Evolutionary conservation across 2,888 invertebrate genomes (phyloP).

Genomic region (Dinocampus coccinellae): DNA sequence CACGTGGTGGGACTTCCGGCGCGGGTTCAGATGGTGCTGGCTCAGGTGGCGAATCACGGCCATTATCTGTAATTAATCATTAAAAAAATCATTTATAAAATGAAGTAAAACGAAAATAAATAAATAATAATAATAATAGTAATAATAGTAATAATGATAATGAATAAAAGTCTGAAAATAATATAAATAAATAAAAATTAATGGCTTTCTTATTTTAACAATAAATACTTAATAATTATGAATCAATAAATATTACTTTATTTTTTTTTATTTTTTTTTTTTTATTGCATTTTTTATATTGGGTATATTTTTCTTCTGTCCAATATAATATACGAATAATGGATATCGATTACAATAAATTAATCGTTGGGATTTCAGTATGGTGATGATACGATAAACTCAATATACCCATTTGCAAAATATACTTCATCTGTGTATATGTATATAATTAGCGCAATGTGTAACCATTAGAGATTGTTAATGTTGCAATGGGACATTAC

Average conservation of each 20-base stretch:
- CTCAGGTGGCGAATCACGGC: constrained; percentile 84
- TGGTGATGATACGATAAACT: constrained; percentile 50
- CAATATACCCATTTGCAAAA: constrained; percentile 36
- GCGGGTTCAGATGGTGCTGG: constrained; percentile 75
- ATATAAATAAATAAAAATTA: too few species aligned
- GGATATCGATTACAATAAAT: constrained; percentile 9
- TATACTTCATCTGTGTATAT: constrained; percentile 26
- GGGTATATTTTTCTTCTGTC: background rate
- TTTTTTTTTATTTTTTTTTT: too few species aligned
- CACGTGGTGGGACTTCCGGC: constrained; percentile 88
- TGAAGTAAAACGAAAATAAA: background rate
- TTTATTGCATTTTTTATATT: too few species aligned
- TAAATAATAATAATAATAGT: too few species aligned
- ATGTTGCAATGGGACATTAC: constrained; percentile 59
- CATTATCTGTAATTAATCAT: constrained; percentile 69
- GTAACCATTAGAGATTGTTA: constrained; percentile 63
- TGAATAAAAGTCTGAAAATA: too few species aligned
- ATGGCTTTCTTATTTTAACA: too few species aligned
- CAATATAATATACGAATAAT: background rate
- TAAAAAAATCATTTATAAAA: background rate
- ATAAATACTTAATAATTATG: too few species aligned
- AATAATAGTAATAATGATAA: too few species aligned
- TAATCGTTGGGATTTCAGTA: constrained; percentile 9
- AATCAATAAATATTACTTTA: too few species aligned
- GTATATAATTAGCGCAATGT: constrained; percentile 58